Evolutionary conservation across 2,888 invertebrate genomes (phyloP).

Genomic region (Hypena proboscidalis): DNA sequence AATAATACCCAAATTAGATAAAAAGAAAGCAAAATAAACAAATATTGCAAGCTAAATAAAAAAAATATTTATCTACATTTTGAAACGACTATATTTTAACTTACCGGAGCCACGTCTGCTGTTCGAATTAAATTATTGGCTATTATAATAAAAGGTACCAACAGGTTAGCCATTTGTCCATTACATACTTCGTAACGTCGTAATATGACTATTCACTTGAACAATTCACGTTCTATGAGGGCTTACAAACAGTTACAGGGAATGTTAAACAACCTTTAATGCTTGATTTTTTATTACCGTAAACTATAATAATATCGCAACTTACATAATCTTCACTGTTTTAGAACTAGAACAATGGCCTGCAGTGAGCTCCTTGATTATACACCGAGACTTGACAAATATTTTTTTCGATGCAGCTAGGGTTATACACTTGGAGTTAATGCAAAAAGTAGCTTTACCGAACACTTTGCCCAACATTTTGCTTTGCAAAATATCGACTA

Average conservation of each 20-base stretch:
- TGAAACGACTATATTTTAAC: too few relatives aligned
- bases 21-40: too few relatives aligned
- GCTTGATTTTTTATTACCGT: slow-evolving; percentile 51
- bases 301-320: slow-evolving; percentile 46
- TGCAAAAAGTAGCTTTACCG: slow-evolving; percentile 75
- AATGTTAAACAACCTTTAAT: slow-evolving; percentile 47
- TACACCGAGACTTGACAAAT: slow-evolving; percentile 68
- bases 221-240: slow-evolving; percentile 34
- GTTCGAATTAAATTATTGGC: not conserved
- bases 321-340: slow-evolving; percentile 58
- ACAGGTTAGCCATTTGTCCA: slow-evolving; percentile 1
- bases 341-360: slow-evolving; percentile 70
- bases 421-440: slow-evolving; percentile 69
- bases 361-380: slow-evolving; percentile 57
- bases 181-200: not conserved
- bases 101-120: not conserved
- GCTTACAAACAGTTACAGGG: slow-evolving; percentile 21
- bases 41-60: too few relatives aligned
- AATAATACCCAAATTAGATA: too few relatives aligned
- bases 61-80: too few relatives aligned
- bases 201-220: not conserved
- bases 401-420: slow-evolving; percentile 67
- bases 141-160: not conserved
- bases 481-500: slow-evolving; percentile 74
- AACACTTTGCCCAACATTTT: slow-evolving; percentile 73